Evolutionary conservation across 2,888 invertebrate species (phyloP), one percentile per base, ranked within the genome.

Genomic region (Pandemis cinnamomeana): DNA sequence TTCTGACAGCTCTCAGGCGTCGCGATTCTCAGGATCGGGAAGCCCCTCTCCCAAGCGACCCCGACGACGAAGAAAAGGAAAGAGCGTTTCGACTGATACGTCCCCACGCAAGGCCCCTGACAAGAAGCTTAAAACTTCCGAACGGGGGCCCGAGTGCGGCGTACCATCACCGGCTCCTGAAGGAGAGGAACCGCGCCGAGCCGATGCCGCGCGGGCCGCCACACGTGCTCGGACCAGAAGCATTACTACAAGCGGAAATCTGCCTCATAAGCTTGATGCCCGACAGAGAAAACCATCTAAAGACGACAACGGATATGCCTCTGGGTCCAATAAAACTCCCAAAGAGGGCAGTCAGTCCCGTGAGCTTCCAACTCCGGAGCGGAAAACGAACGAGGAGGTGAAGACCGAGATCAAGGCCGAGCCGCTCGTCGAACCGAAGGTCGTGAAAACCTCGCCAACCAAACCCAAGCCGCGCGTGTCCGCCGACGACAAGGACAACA

Each of bases 121-220:
- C 93, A 96, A 96, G 96, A 96, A 96, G 96, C 96, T 96, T 96
- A 96, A 96, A 96, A 96, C 96, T 96, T 96, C 96, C 96, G 96
- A 96, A 95, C 95, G 96, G 96, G 95, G 95, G 95, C 95, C 95
- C 95, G 96, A 95, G 95, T 95, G 94, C 91, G 94, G 96, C 95
- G 95, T 95, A 95, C 94, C 95, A 95, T 95, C 96, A 95, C 95
- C 96, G 95, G 86, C 95, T 96, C 88, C 92, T 97, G 95, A 96
- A 95, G 95, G 97, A 97, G 96, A 96, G 95, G 96, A 97, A 96
- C 91, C 95, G 93, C 81, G 89, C 86, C 86, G 94, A 94, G 80
- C 91, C 93, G 85, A 83, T 80, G 85, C 83, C 77, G 83, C 93
- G 91, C 87, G 90, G 83, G 87, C 92, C 89, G 87, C 92, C 92